Evolutionary conservation across 2,888 invertebrate species (phyloP).

Genomic region (Stegana nigrithorax): DNA sequence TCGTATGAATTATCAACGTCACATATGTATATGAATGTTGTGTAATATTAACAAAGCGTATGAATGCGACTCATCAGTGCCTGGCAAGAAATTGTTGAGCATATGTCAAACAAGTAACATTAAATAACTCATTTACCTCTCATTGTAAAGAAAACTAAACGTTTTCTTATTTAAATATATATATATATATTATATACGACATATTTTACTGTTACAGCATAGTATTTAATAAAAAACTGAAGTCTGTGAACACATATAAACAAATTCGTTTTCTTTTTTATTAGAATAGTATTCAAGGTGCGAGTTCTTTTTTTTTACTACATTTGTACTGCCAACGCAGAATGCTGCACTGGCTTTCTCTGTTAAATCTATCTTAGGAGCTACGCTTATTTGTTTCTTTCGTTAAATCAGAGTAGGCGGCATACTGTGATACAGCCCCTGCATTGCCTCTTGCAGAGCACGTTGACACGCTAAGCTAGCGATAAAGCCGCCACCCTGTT

Average conservation of each 20-base stretch:
- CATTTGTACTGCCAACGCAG: not conserved
- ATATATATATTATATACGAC: conserved; percentile 24
- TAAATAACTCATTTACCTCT: conserved; percentile 35
- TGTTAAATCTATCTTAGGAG: too few species aligned
- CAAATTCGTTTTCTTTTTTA: not conserved
- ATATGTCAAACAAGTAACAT: conserved; percentile 16
- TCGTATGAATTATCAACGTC: not conserved
- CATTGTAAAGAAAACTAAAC: conserved; percentile 25
- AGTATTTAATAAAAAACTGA: conserved; percentile 52
- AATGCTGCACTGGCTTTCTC: too few species aligned
- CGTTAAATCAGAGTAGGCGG: conserved; percentile 18
- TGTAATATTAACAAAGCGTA: not conserved
- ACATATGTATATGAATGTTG: not conserved
- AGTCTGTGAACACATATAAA: conserved; percentile 46
- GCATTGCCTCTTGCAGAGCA: conserved; percentile 88
- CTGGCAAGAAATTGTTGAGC: not conserved
- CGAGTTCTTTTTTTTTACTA: not conserved
- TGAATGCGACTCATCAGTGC: not conserved
- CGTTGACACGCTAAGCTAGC: conserved; percentile 85
- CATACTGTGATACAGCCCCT: conserved; percentile 72
- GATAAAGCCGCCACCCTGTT: conserved; percentile 90
- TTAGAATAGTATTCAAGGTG: not conserved
- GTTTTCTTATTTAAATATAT: conserved; percentile 14
- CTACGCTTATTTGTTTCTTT: too few species aligned
- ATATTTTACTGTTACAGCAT: conserved; percentile 44